Base-by-base conservation (phyloP, 1,140 invertebrate genomes). In the Papilio polyxenes region DNA sequence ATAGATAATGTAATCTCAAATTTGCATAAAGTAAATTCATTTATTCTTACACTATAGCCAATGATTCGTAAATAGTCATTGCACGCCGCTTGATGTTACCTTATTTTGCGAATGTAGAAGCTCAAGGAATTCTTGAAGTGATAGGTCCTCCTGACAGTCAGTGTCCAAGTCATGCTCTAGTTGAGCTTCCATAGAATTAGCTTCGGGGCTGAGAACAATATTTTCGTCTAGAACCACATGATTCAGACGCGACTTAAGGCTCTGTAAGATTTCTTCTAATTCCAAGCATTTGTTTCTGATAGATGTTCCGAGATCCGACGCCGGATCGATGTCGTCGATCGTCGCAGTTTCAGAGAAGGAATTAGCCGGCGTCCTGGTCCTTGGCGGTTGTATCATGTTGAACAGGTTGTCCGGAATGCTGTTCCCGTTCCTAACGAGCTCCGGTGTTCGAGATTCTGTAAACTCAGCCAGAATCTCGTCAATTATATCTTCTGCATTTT, bases 261-360 rank as follows among this genome's bases (percentile, higher is more conserved):
- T 94, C 82, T 94, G 94, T 15, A 95, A 89, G 11, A 95, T 95
- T 85, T 95, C 94, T 83, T 95, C 94, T 3, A 95, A 87, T 86
- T 95, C 94, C 75, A 93, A 89, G 83, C 94, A 95, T 83, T 95
- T 95, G 81, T 94, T 93, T 86, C 94, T 89, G 48, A 95, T 93
- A 0, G 94, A 95, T 11, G 93, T 90, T 3, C 94, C 94, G 37
- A 95, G 88, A 82, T 95, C 94, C 0, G 94, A 95, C 8, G 92
- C 76, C 8, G 94, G 94, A 81, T 95, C 94, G 65, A 95, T 95
- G 81, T 95, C 94, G 49, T 95, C 94, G 44, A 95, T 87, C 0
- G 91, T 91, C 13, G 90, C 89, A 69, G 85, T 89, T 82, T 94
- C 94, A 15, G 92, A 94, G 31, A 93, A 90, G 9, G 89, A 93